Conservation (phyloP, 2,888 invertebrate species). For the Phalera bucephala region DNA sequence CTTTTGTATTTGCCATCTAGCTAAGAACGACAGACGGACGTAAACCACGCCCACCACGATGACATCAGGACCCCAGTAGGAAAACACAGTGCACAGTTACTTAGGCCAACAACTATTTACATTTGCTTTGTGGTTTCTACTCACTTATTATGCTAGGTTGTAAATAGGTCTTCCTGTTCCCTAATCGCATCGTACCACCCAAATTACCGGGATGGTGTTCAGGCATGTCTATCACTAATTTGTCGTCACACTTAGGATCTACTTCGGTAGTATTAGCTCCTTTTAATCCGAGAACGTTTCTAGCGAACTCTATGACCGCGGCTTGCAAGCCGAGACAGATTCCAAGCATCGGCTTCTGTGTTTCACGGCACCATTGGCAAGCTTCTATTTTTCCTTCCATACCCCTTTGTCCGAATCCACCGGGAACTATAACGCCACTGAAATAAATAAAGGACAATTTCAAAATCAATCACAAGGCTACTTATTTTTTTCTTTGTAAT, state of each 20-base stretch:
- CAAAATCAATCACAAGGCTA: too few relatives aligned
- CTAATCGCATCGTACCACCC: constrained; percentile 99
- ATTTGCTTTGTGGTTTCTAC: too few relatives aligned
- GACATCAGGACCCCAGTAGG: too few relatives aligned
- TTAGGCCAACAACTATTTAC: too few relatives aligned
- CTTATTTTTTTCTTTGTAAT: too few relatives aligned
- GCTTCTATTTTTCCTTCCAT: constrained; percentile 98
- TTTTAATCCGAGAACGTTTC: constrained; percentile 90
- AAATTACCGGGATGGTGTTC: constrained; percentile 96
- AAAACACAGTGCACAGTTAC: too few relatives aligned
- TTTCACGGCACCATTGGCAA: constrained; percentile 95
- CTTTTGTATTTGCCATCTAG: too few relatives aligned
- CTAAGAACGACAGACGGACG: too few relatives aligned
- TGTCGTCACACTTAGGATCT: constrained; percentile 86
- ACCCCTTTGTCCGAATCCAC: constrained; percentile 98
- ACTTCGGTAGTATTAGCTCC: constrained; percentile 95
- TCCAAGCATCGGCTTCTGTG: constrained; percentile 95
- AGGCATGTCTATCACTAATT: constrained; percentile 98
- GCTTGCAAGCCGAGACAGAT: constrained; percentile 99
- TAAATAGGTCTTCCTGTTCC: constrained; percentile 95
- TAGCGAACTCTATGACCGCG: constrained; percentile 96
- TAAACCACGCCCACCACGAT: too few relatives aligned
- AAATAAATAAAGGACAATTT: constrained; percentile 10
- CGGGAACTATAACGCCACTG: constrained; percentile 97
- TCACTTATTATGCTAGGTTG: constrained; percentile 85